phyloP scores from a whole-genome alignment of 2,113 vertebrate species.

The Calyptommatus sinebrachiatus region DNA sequence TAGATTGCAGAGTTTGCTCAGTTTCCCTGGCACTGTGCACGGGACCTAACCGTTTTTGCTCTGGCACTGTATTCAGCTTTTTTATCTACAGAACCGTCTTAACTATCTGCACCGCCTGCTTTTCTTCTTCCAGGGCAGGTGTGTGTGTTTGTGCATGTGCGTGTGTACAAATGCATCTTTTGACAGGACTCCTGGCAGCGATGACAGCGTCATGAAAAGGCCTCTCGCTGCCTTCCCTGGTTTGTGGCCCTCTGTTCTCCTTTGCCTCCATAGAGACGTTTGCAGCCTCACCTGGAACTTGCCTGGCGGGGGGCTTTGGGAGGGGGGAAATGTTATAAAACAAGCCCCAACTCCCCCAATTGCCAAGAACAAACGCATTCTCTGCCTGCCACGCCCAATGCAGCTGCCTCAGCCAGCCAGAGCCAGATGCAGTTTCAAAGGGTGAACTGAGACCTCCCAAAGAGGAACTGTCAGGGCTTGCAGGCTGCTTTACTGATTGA shows the following conservation, averaged over 20 bases:
- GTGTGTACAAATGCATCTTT: neutral
- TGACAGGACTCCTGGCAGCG: neutral
- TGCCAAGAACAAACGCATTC: conserved; percentile 32
- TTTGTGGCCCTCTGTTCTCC: neutral
- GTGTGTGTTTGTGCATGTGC: neutral
- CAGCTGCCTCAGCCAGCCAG: conserved; percentile 22
- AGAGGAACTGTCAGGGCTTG: conserved; percentile 24
- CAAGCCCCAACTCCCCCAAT: conserved; percentile 27
- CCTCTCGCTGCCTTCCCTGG: neutral
- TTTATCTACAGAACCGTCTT: too few species aligned
- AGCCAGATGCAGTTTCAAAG: conserved; percentile 36
- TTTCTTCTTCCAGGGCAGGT: neutral
- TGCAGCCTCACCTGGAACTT: conserved; percentile 28
- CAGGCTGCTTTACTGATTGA: conserved; percentile 17
- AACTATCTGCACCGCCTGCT: neutral
- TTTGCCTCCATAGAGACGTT: conserved; percentile 2
- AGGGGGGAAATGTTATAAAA: conserved; percentile 25
- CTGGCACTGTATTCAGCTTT: too few species aligned
- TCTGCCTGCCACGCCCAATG: conserved; percentile 9
- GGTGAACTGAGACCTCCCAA: conserved; percentile 33
- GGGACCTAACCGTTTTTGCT: too few species aligned
- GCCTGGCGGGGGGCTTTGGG: conserved; percentile 17
- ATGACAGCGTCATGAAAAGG: neutral
- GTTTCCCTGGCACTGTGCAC: too few species aligned
- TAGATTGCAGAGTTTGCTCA: too few species aligned